Evolutionary conservation across 2,113 vertebrate species (phyloP), one percentile per base, ranked within the genome.

Genomic region (Jacana jacana): DNA sequence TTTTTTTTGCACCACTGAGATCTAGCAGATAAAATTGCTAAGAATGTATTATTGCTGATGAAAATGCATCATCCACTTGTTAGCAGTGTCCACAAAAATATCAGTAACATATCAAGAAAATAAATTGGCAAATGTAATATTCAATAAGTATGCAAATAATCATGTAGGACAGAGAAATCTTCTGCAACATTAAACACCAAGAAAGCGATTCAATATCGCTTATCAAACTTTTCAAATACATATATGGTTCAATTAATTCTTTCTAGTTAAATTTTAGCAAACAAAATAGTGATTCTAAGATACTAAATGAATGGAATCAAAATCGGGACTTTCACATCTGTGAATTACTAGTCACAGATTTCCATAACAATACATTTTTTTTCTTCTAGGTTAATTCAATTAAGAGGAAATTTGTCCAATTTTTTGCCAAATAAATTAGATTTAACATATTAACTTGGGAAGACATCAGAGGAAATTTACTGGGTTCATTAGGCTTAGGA

Each of bases 401-500:
- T 97, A 96, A 95, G 94, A 97, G 72, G 35, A 97, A 97, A 98
- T 97, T 97, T 97, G 91, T 97, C 86, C 84, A 76, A 48, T 95
- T 97, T 97, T 97, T 93, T 97, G 85, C 97, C 96, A 98, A 97
- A 97, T 97, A 98, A 97, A 97, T 97, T 98, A 97, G 95, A 98
- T 97, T 98, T 98, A 98, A 97, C 84, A 92, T 98, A 98, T 98
- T 98, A 98, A 98, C 97, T 97, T 97, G 90, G 89, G 89, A 98
- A 98, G 96, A 96, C 96, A 98, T 98, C 96, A 97, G 96, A 98
- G 95, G 87, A 98, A 98, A 98, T 98, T 98, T 98, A 98, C 95
- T 97, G 97, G 97, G 97, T 98, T 98, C 98, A 98, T 98, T 98
- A 98, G 97, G 97, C 98, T 97, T 97, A 97, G 95, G 96, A 97